Evolutionary conservation across 2,888 invertebrate species (phyloP).

Genomic region (Orchesellides sinensis): DNA sequence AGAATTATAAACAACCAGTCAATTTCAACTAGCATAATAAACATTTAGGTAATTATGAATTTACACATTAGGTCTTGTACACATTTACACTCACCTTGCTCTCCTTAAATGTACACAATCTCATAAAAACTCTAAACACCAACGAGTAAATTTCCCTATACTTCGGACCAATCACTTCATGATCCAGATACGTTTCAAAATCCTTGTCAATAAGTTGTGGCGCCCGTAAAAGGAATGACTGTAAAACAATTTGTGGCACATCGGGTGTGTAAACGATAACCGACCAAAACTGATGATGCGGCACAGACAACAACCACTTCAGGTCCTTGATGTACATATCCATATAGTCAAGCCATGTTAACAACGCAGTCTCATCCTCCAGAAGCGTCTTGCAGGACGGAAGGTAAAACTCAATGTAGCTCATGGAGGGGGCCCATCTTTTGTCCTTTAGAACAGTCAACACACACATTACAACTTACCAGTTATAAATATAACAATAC

Average conservation of each 20-base stretch:
- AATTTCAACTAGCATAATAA: not conserved
- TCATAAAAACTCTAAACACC: slow-evolving; percentile 85
- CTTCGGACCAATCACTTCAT: slow-evolving; percentile 79
- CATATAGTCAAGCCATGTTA: slow-evolving; percentile 83
- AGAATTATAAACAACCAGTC: not conserved
- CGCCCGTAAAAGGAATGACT: slow-evolving; percentile 86
- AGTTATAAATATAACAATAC: not conserved
- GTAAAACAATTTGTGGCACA: slow-evolving; percentile 81
- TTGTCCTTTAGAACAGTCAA: slow-evolving; percentile 77
- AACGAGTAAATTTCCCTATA: slow-evolving; percentile 80
- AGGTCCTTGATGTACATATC: slow-evolving; percentile 83
- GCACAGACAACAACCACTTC: slow-evolving; percentile 83
- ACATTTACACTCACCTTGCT: slow-evolving; percentile 80
- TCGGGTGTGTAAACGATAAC: slow-evolving; percentile 83
- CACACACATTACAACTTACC: not conserved
- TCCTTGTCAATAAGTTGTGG: slow-evolving; percentile 82
- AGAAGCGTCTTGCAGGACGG: slow-evolving; percentile 77
- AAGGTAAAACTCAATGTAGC: slow-evolving; percentile 80
- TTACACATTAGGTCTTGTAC: no score
- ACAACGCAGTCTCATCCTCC: slow-evolving; percentile 80
- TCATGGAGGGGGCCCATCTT: slow-evolving; percentile 80
- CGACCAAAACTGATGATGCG: slow-evolving; percentile 82
- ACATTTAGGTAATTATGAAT: not conserved
- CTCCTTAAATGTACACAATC: slow-evolving; percentile 88
- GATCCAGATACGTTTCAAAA: slow-evolving; percentile 76